These are phyloP conservation scores for Arctocebus calabarensis DNA, from an alignment of 2,797 vertebrate species.

Conservation along the genomic window DNA sequence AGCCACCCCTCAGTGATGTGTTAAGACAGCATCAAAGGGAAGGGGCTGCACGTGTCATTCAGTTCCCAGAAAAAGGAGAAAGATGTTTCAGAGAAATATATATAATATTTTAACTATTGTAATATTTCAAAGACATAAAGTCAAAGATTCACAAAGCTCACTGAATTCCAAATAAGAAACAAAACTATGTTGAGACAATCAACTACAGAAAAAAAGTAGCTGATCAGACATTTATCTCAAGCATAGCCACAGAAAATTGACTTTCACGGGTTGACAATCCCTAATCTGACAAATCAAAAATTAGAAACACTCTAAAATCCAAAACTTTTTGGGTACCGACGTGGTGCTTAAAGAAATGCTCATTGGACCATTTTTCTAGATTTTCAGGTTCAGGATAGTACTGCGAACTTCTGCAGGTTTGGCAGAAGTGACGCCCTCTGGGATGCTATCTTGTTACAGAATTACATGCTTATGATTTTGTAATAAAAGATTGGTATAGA, in stretches of 20 bases:
- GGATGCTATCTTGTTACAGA: too few species aligned
- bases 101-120: neutral
- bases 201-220: neutral
- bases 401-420: too few species aligned
- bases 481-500: too few species aligned
- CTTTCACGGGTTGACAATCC: neutral
- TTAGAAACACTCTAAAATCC: neutral
- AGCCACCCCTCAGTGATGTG: neutral
- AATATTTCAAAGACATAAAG: neutral
- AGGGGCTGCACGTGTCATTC: neutral
- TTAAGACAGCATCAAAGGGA: neutral
- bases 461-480: too few species aligned
- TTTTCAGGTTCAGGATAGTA: neutral
- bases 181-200: neutral
- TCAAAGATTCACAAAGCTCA: neutral
- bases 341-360: neutral
- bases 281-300: neutral
- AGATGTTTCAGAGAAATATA: neutral
- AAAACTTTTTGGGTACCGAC: neutral
- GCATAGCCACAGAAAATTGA: neutral
- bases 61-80: neutral
- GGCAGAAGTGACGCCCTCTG: too few species aligned
- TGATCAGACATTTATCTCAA: neutral
- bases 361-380: neutral
- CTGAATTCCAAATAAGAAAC: neutral